Conservation (phyloP, 2,797 vertebrate genomes). For the Microchirus variegatus region DNA sequence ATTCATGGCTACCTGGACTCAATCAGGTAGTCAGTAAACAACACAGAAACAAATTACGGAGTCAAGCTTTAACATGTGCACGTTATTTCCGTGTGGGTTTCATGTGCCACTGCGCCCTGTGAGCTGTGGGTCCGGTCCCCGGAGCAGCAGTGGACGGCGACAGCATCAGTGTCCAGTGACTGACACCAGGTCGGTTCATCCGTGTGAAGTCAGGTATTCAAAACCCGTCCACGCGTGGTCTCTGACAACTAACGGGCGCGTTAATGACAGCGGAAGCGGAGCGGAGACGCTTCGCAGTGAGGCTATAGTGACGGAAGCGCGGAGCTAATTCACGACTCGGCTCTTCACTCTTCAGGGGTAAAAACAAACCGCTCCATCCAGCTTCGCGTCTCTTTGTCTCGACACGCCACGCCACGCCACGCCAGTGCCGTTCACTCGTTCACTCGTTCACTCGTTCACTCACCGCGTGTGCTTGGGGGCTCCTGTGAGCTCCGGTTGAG, state of each 20-base stretch:
- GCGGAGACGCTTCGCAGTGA: neutral
- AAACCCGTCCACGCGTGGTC: neutral
- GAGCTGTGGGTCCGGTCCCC: too few species aligned
- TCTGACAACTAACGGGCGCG: neutral
- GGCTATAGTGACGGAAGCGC: too few species aligned
- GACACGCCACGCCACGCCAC: too few species aligned
- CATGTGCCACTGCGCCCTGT: too few species aligned
- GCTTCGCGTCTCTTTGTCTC: slow-evolving; percentile 5
- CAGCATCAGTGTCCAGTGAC: neutral
- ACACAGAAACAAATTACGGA: too few species aligned
- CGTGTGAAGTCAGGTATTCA: neutral
- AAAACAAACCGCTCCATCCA: neutral
- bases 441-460: slow-evolving; percentile 29
- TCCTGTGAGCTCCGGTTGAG: neutral
- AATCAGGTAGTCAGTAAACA: too few species aligned
- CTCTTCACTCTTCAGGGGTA: too few species aligned
- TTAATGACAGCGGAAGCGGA: neutral
- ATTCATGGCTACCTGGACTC: too few species aligned
- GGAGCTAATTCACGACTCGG: neutral
- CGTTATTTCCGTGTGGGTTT: too few species aligned
- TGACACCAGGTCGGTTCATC: neutral
- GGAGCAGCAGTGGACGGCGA: too few species aligned
- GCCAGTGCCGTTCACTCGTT: too few species aligned
- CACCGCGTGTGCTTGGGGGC: slow-evolving; percentile 2
- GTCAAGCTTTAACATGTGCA: too few species aligned